These are phyloP conservation scores for Drosophila arawakana DNA, from an alignment of 1,140 invertebrate genomes.

Conservation along the genomic window DNA sequence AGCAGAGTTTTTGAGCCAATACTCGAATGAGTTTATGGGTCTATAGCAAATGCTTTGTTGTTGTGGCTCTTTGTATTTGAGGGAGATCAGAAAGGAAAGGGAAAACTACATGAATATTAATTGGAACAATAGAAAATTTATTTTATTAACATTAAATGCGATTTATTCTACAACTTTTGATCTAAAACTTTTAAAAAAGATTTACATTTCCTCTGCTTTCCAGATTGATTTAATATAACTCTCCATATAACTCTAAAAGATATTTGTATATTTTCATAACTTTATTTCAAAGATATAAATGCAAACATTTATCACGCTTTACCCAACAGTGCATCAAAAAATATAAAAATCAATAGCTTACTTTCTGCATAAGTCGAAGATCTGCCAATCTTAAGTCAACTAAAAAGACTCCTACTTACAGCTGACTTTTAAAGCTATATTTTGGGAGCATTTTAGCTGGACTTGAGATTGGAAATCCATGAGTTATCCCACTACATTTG, in stretches of 20 bases:
- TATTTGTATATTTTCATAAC: neutral
- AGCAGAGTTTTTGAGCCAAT: constrained; percentile 13
- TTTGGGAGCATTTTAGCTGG: constrained; percentile 5
- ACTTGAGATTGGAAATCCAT: constrained; percentile 9
- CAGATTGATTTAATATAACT: too few relatives aligned
- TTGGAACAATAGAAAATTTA: too few relatives aligned
- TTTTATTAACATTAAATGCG: too few relatives aligned
- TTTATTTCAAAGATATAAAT: constrained; percentile 3
- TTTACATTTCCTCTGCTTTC: too few relatives aligned
- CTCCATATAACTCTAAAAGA: too few relatives aligned
- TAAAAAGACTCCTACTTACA: constrained; percentile 5
- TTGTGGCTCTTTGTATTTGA: neutral
- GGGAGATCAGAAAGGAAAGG: too few relatives aligned
- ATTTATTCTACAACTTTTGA: neutral
- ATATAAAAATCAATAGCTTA: neutral
- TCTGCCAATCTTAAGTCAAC: neutral
- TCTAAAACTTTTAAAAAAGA: too few relatives aligned
- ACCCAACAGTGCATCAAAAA: constrained; percentile 7
- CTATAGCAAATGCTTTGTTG: neutral
- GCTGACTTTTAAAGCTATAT: neutral
- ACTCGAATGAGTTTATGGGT: neutral
- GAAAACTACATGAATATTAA: too few relatives aligned
- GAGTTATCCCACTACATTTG: neutral
- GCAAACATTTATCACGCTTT: constrained; percentile 13
- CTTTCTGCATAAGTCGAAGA: neutral